These are phyloP conservation scores for Mastigias papua DNA, from an alignment of 30 jellyfish, hydroid and myxozoan genomes.

Conservation along the genomic window DNA sequence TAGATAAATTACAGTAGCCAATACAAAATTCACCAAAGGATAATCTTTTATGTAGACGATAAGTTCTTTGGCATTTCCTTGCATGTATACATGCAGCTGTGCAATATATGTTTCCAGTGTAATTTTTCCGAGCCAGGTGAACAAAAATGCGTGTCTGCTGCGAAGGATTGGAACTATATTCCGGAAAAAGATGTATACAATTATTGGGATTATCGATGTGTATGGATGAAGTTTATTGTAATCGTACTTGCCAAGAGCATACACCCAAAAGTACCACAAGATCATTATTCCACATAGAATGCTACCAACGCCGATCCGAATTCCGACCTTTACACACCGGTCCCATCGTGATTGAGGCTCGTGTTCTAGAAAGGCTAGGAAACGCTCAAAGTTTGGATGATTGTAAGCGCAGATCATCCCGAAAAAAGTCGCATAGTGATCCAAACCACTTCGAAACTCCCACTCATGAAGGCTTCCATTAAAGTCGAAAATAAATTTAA, in stretches of 20 bases:
- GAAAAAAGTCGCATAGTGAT: constrained; percentile 88
- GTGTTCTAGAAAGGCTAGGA: constrained; percentile 43
- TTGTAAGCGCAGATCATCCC: constrained; percentile 97
- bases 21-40: constrained; percentile 82
- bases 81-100: constrained; percentile 93
- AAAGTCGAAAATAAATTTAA: constrained; percentile 54
- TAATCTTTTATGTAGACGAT: constrained; percentile 80
- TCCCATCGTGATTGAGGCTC: constrained; percentile 11
- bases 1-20: constrained; percentile 78
- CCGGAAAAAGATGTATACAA: constrained; percentile 72
- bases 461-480: constrained; percentile 90
- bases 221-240: constrained; percentile 92
- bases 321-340: not conserved
- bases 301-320: constrained; percentile 6
- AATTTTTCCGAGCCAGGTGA: constrained; percentile 92
- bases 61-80: constrained; percentile 83
- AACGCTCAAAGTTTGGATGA: constrained; percentile 84
- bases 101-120: constrained; percentile 94
- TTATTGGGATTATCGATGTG: constrained; percentile 89
- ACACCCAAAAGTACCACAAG: constrained; percentile 82
- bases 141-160: constrained; percentile 58
- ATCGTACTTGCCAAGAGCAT: constrained; percentile 73
- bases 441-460: constrained; percentile 94
- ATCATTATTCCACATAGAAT: constrained; percentile 17
- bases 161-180: constrained; percentile 70